phyloP scores from a whole-genome alignment of 1,140 invertebrate genomes.

The Callitettix versicolor region DNA sequence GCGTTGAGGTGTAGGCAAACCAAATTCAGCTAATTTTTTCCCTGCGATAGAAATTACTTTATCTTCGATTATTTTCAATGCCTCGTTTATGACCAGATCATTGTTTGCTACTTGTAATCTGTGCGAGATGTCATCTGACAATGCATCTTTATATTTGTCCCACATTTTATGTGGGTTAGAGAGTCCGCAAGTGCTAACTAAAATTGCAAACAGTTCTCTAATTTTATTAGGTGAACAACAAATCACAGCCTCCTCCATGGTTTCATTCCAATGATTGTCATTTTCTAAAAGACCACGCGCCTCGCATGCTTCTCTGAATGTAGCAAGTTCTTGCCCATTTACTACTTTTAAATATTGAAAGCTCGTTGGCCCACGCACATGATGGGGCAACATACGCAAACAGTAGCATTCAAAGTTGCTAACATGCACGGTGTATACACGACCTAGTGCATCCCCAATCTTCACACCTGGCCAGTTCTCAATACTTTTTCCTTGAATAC shows the following conservation, averaged over 20 bases:
- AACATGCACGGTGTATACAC: conserved; percentile 18
- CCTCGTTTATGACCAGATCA: background rate
- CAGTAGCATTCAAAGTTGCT: background rate
- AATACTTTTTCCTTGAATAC: conserved; percentile 22
- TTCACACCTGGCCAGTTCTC: conserved; percentile 22
- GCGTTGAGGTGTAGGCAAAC: background rate
- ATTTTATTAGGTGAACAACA: background rate
- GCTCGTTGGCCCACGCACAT: background rate
- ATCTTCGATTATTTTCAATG: background rate
- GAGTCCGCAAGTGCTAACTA: background rate
- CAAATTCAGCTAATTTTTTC: background rate
- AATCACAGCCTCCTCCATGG: background rate
- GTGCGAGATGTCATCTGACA: background rate
- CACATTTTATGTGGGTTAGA: background rate
- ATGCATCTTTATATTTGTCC: background rate
- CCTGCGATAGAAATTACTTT: background rate
- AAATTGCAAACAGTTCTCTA: background rate
- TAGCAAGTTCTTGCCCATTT: background rate
- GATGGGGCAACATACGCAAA: background rate
- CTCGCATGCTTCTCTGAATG: background rate
- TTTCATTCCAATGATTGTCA: conserved; percentile 23
- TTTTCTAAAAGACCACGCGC: background rate
- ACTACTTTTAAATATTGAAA: background rate
- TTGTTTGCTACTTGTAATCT: background rate
- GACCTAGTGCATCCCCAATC: conserved; percentile 17